Evolutionary conservation across 2,888 invertebrate genomes (phyloP), one percentile per base, ranked within the genome.

Genomic region (Sphinx pinastri): DNA sequence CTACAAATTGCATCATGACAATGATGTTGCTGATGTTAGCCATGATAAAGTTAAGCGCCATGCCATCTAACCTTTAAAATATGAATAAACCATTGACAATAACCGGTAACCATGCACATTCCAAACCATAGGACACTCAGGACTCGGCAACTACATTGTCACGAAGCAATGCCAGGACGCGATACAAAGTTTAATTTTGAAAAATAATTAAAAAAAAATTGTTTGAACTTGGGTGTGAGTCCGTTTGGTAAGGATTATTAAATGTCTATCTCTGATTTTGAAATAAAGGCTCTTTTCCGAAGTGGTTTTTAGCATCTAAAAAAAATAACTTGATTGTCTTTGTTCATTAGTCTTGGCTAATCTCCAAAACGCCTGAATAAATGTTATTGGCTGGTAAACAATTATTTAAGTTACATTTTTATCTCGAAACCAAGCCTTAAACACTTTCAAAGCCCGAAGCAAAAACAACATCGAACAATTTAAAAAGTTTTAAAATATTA

Each of bases 141-240:
- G 81, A 87, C 49, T 87, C 87, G 88, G 93, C 93, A 94, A 92
- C 93, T 93, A 93, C 94, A 94, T 94, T 94, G 94, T 94, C 94
- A 94, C 94, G 94, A 93, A 93, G 94, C 94, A 93, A 92, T 90
- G 91, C 90, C 88, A 88, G 75, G 73, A 79, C 82, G 82, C 80
- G 80, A 73, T 78, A 81, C 78, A 73, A 52, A 69, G 19, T 69
- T 69, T 68, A 60, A 79, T 81, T 81, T 76, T 74, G 76, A 80
- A 77, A 77, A 78, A 75, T 57, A 49, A n/a, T n/a, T n/a, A n/a
- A n/a, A n/a, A 59, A 73, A 74, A 63, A 70, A 70, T 71, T 73
- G 63, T 57, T 68, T 68, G 68, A 69, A 60, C 70, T 79, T 81
- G 77, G 78, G 77, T 79, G 81, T 81, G 81, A 83, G 76, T 77